Conservation (phyloP, 2,797 vertebrate species). For the Helostoma temminkii region DNA sequence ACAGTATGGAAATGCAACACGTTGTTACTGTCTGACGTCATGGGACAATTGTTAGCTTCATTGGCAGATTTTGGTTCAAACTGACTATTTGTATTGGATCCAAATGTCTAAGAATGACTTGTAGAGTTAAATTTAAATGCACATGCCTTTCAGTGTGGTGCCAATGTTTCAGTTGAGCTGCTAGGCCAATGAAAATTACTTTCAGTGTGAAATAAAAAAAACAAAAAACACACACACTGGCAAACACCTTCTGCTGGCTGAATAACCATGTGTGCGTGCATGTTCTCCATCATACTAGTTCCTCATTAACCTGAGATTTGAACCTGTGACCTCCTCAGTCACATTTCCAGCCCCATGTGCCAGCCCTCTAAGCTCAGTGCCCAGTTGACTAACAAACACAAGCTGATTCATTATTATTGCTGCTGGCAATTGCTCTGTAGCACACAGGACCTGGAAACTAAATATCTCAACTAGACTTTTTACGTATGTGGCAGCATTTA, state of each 20-base stretch:
- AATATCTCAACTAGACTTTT: slow-evolving; percentile 59
- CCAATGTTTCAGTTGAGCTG: neutral
- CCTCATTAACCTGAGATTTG: slow-evolving; percentile 66
- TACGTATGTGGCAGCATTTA: slow-evolving; percentile 65
- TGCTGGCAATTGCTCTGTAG: slow-evolving; percentile 48
- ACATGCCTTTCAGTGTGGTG: no score
- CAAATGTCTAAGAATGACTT: no score
- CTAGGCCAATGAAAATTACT: neutral
- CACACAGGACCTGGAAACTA: slow-evolving; percentile 66
- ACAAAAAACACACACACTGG: neutral
- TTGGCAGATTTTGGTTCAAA: no score
- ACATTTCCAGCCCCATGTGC: slow-evolving; percentile 62
- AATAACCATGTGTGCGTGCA: slow-evolving; percentile 26
- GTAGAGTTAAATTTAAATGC: no score
- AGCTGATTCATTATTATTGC: slow-evolving; percentile 51
- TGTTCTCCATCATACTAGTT: slow-evolving; percentile 52
- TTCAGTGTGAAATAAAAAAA: slow-evolving; percentile 1
- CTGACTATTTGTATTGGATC: no score
- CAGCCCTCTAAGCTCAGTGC: slow-evolving; percentile 53
- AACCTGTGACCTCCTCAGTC: slow-evolving; percentile 62
- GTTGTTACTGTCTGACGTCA: no score
- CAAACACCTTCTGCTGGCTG: slow-evolving; percentile 20
- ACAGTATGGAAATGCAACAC: no score
- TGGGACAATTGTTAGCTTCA: no score
- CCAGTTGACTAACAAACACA: slow-evolving; percentile 63